Evolutionary conservation across 1,140 invertebrate genomes (phyloP).

Genomic region (Drosophila kanapiae): DNA sequence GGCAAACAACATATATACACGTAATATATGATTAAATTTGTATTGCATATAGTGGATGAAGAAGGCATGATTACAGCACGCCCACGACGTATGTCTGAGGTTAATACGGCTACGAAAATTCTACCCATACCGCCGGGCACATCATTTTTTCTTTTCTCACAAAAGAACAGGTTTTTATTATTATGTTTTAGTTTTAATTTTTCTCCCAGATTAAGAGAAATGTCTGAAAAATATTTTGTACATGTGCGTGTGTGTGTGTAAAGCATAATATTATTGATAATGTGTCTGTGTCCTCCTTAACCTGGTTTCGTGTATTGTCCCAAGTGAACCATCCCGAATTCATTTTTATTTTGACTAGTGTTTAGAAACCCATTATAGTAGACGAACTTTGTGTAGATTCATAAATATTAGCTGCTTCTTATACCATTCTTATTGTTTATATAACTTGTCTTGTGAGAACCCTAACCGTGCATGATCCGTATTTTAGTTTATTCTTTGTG

Average conservation of each 20-base stretch:
- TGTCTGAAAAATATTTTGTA: conserved; percentile 17
- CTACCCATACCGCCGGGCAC: conserved; percentile 97
- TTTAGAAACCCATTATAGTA: conserved; percentile 18
- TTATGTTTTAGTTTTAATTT: conserved; percentile 73
- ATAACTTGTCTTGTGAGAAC: conserved; percentile 33
- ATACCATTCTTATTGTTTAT: conserved; percentile 16
- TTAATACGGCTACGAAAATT: conserved; percentile 93
- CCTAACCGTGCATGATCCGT: conserved; percentile 47
- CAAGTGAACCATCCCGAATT: conserved; percentile 14
- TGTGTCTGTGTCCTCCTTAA: conserved; percentile 61
- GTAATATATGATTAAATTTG: conserved; percentile 59
- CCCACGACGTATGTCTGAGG: conserved; percentile 96
- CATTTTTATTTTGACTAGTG: conserved; percentile 42
- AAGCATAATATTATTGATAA: conserved; percentile 36
- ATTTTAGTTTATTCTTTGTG: conserved; percentile 2
- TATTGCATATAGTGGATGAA: conserved; percentile 86
- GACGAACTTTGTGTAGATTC: conserved; percentile 25
- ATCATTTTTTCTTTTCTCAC: conserved; percentile 98
- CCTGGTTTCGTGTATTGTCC: conserved; percentile 43
- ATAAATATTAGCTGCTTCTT: conserved; percentile 37
- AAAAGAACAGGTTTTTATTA: conserved; percentile 93
- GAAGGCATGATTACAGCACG: conserved; percentile 90
- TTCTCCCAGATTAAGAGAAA: conserved; percentile 12
- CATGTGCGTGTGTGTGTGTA: conserved; percentile 32
- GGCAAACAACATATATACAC: conserved; percentile 69